phyloP scores from a whole-genome alignment of 1,140 invertebrate species.

The Metopolophium dirhodum region DNA sequence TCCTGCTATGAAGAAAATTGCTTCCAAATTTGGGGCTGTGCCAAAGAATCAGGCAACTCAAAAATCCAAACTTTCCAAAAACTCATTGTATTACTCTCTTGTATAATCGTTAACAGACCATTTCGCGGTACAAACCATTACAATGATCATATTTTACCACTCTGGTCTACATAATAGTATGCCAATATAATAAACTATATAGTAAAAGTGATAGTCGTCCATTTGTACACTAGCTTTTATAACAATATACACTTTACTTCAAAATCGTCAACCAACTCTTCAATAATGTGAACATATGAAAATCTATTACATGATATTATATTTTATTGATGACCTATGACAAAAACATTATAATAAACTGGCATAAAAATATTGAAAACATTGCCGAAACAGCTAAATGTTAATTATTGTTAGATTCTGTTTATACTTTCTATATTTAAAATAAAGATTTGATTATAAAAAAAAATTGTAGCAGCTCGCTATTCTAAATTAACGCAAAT shows the following conservation, averaged over 20 bases:
- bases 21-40: not conserved
- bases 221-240: not conserved
- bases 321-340: not conserved
- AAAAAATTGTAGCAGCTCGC: not conserved
- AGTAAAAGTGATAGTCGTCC: not conserved
- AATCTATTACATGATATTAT: not conserved
- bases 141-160: not conserved
- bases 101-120: not conserved
- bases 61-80: not conserved
- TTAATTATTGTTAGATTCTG: too few species aligned
- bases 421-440: not conserved
- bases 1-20: not conserved
- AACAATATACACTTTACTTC: not conserved
- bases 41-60: not conserved
- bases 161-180: not conserved
- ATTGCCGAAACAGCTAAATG: not conserved
- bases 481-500: not conserved
- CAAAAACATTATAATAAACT: not conserved
- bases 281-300: not conserved
- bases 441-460: not conserved
- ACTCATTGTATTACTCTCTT: not conserved
- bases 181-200: not conserved
- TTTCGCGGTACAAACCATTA: not conserved
- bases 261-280: not conserved
- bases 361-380: not conserved